Evolutionary conservation across 2,113 vertebrate species (phyloP).

Genomic region (Emydocephalus ijimae): DNA sequence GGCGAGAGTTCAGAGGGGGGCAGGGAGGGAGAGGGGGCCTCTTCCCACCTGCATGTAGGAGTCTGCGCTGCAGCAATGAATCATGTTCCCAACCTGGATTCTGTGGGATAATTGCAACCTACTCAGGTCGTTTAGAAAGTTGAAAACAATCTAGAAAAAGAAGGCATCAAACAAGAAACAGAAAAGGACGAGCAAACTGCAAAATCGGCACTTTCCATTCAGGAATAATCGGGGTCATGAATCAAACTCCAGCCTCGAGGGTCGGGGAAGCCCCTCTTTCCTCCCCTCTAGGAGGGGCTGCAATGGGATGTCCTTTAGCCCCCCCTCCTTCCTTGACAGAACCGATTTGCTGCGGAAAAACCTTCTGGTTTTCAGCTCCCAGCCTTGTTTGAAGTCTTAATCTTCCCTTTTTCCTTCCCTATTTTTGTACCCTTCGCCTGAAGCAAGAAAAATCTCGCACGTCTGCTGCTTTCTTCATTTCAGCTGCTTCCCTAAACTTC

Average conservation of each 20-base stretch:
- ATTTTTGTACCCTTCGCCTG: not conserved
- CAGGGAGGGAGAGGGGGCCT: not conserved
- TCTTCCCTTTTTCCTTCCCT: not conserved
- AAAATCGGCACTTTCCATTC: constrained; percentile 24
- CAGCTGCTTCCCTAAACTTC: not conserved
- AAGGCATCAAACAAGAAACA: constrained; percentile 42
- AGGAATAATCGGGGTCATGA: constrained; percentile 25
- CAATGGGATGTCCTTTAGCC: not conserved
- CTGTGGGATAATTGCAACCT: constrained; percentile 67
- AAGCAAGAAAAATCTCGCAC: not conserved
- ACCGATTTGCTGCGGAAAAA: not conserved
- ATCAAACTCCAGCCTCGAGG: not conserved
- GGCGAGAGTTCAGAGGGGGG: accelerated
- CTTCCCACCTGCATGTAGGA: constrained; percentile 15
- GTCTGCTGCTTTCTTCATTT: not conserved
- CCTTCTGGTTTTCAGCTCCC: not conserved
- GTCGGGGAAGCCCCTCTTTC: not conserved
- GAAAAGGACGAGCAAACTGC: constrained; percentile 40
- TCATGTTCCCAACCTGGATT: constrained; percentile 65
- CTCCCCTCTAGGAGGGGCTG: not conserved
- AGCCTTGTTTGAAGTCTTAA: not conserved
- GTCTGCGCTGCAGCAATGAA: constrained; percentile 58
- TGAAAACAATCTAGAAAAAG: constrained; percentile 62
- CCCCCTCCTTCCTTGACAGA: not conserved
- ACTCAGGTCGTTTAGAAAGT: constrained; percentile 62